Conservation (phyloP, 2,797 vertebrate genomes). For the Lagocephalus sceleratus region DNA sequence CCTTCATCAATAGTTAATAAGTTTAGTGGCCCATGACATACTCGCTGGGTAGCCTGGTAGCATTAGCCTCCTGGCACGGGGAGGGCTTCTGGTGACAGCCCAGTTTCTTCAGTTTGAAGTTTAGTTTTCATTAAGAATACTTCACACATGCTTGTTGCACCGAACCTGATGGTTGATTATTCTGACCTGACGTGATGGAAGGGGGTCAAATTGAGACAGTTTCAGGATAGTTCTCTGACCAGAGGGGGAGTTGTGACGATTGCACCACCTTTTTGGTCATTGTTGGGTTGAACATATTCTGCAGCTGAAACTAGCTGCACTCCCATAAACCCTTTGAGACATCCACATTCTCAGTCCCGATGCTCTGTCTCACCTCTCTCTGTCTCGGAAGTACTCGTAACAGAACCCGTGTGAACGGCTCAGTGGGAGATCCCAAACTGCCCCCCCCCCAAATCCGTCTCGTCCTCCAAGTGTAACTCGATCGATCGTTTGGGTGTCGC, state of each 20-base stretch:
- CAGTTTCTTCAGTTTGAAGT: background rate
- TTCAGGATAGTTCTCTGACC: too few species aligned
- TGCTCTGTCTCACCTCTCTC: background rate
- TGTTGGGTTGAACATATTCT: too few species aligned
- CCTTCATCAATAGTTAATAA: constrained; percentile 63
- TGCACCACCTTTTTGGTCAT: too few species aligned
- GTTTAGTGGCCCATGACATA: constrained; percentile 28
- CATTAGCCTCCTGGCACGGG: background rate
- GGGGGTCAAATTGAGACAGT: too few species aligned
- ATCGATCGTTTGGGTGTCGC: constrained; percentile 51
- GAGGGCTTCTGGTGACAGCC: background rate
- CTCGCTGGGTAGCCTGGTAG: constrained; percentile 14
- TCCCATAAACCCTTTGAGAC: too few species aligned
- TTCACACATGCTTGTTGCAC: too few species aligned
- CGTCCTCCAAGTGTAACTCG: constrained; percentile 53
- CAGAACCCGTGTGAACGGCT: constrained; percentile 41
- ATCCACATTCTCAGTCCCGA: background rate
- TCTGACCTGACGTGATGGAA: too few species aligned
- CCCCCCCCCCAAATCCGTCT: too few species aligned
- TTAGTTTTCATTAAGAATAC: constrained; percentile 22
- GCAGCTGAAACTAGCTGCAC: too few species aligned
- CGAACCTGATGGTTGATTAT: too few species aligned
- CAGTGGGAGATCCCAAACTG: background rate
- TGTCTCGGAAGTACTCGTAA: constrained; percentile 36
- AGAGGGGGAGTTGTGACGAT: too few species aligned